phyloP scores from a whole-genome alignment of 2,797 vertebrate genomes.

The Poeciliopsis gracilis region DNA sequence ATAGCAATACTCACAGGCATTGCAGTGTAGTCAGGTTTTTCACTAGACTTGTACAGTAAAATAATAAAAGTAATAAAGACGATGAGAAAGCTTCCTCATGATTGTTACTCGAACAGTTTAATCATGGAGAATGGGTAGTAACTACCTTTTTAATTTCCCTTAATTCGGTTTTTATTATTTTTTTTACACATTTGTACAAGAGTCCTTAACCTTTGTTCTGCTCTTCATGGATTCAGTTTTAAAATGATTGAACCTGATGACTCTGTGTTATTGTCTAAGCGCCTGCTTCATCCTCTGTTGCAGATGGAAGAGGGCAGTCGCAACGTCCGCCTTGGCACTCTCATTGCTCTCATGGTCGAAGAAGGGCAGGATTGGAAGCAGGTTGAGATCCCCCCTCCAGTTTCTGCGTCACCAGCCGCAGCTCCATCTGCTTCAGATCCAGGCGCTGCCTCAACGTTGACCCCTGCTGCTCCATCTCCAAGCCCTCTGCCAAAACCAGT shows the following conservation, averaged over 20 bases:
- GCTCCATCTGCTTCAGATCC: conserved; percentile 44
- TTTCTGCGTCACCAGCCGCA: conserved; percentile 49
- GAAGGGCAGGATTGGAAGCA: conserved; percentile 96
- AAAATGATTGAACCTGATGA: conserved; percentile 1
- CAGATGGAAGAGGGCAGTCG: conserved; percentile 93
- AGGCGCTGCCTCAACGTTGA: conserved; percentile 31
- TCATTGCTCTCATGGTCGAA: conserved; percentile 93
- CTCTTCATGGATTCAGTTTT: not conserved
- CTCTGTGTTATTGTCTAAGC: not conserved
- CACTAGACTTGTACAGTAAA: not conserved
- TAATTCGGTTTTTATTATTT: not conserved
- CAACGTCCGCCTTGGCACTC: conserved; percentile 86
- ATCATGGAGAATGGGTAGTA: not conserved
- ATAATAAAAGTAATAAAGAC: not conserved
- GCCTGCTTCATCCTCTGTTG: conserved; percentile 11
- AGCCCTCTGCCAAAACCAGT: conserved; percentile 57
- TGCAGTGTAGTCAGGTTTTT: not conserved
- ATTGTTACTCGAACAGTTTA: not conserved
- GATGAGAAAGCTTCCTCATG: not conserved
- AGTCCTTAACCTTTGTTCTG: conserved; percentile 7
- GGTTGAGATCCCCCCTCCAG: conserved; percentile 86
- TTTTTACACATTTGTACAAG: not conserved
- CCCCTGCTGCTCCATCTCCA: conserved; percentile 49
- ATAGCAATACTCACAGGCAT: conserved; percentile 24
- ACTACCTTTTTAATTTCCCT: not conserved